phyloP scores from a whole-genome alignment of 2,888 invertebrate species.

The Ceraclea dissimilis region DNA sequence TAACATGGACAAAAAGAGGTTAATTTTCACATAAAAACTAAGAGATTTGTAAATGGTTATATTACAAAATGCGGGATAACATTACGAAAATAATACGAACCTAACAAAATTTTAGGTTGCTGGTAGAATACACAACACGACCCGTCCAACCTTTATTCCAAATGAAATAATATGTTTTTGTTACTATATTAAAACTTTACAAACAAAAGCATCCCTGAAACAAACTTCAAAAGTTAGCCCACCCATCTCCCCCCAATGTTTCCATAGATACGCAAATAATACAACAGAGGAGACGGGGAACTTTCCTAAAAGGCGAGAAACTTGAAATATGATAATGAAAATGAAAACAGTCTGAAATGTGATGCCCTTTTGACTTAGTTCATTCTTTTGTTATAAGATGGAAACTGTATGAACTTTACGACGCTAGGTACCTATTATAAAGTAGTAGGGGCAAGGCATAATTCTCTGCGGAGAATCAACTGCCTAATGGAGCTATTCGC shows the following conservation, averaged over 20 bases:
- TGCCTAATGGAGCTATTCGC: conserved; percentile 11
- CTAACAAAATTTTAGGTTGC: not conserved
- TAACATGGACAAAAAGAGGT: not conserved
- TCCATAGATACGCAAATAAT: not conserved
- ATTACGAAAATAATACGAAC: not conserved
- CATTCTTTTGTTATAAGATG: not conserved
- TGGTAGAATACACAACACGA: not conserved
- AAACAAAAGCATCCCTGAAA: not conserved
- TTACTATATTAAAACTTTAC: conserved; percentile 1
- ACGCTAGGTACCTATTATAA: too few relatives aligned
- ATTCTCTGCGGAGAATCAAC: conserved; percentile 3
- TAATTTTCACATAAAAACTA: not conserved
- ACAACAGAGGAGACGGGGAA: not conserved
- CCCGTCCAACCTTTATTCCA: not conserved
- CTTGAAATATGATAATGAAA: not conserved
- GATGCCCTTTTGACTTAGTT: not conserved
- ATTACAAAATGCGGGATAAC: not conserved
- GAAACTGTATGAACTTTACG: not conserved
- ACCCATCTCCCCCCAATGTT: not conserved
- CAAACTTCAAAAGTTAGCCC: conserved; percentile 1
- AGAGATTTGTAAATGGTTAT: not conserved
- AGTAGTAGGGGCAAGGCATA: not conserved
- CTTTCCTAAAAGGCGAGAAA: not conserved
- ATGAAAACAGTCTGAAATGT: not conserved
- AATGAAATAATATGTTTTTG: conserved; percentile 2